Evolutionary conservation across 2,113 vertebrate species (phyloP), one percentile per base, ranked within the genome.

Genomic region (Entelurus aequoreus): DNA sequence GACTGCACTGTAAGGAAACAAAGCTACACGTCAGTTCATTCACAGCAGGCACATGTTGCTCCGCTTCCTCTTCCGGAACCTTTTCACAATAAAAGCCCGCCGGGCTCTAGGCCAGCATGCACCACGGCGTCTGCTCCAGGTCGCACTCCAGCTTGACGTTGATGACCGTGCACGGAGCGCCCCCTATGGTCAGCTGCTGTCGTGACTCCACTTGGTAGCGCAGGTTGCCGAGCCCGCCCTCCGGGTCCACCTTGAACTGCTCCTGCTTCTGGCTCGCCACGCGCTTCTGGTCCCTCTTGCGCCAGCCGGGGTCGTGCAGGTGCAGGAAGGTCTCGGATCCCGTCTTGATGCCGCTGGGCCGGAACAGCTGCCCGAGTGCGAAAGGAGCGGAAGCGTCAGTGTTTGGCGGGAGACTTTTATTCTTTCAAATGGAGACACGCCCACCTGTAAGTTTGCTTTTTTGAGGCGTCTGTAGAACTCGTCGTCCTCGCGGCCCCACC

Each of bases 221-320:
- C n/a, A 99, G 89, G 12, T 93, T 97, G 61, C 85, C 92, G 66
- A 99, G 85, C 6, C 97, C 97, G 36, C 97, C 97, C 8, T 94
- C 92, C 0, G 88, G 92, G 68, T 98, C 97, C 78, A 98, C 92
- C 73, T 97, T 98, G 71, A 98, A 99, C 82, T 99, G 97, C 4
- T 98, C 97, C 97, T 98, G 94, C 69, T 98, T 99, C 81, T 99
- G 97, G 0, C 93, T 68, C 0, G 95, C 94, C 0, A 98, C 90
- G 36, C 96, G 91, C 78, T 96, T 98, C 90, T 97, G 94, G 89
- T 99, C 97, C 62, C 95, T 91, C 76, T 98, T 98, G 78, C 95
- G 91, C 96, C 95, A 98, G 63, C 92, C 94, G 12, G 97, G 92
- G 84, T 99, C 96, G 0, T 99, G 96, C 69, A 99, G 83, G 73